Base-by-base conservation (phyloP, 2,113 vertebrate genomes). In the Trichomycterus rosablanca region DNA sequence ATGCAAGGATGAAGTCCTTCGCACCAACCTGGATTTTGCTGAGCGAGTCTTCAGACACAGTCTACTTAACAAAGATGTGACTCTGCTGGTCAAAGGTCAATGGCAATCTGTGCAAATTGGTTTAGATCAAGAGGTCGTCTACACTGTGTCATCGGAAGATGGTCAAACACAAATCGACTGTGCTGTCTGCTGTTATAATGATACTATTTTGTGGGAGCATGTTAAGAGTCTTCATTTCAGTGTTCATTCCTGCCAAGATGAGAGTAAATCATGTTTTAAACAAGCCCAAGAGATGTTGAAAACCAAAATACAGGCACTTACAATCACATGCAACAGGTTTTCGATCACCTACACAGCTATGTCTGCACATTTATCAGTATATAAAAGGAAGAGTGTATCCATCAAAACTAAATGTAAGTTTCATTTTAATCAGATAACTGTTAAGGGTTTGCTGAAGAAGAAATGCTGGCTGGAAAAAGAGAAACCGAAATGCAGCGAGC, bases 161-260 rank as follows among this genome's bases (percentile, higher is more conserved):
- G 9, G n/a, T 20, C 4, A 51, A 14, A 1, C 6, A 7, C 26
- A 9, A 7, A 8, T 63, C 1, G 43, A 46, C 16, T 16, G n/a
- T n/a, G 48, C 16, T 37, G 2, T n/a, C 14, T 3, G 42, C n/a
- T 3, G 10, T 23, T 0, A 3, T 28, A 0, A 3, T 14, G 0
- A 0, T 1, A 0, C 2, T 0, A 1, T 2, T 0, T 0, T 0
- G 3, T 10, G n/a, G n/a, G n/a, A n/a, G n/a, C n/a, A 1, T 16
- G 23, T 64, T 7, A 7, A 22, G 1, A 28, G 3, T 14, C 1
- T 3, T 5, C 48, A 70, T 5, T 70, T 64, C 35, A 53, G 26
- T 8, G 7, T 59, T 30, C 67, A 64, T 28, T 40, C 60, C 14
- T 70, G 67, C 19, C 67, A 70, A 28, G 16, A 59, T 28, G 45